Percentiles rank a stretch among this genome's conserved stretches.
phyloP scores from a whole-genome alignment of 2,113 vertebrate genomes.

The Pogonocichla stellata region DNA sequence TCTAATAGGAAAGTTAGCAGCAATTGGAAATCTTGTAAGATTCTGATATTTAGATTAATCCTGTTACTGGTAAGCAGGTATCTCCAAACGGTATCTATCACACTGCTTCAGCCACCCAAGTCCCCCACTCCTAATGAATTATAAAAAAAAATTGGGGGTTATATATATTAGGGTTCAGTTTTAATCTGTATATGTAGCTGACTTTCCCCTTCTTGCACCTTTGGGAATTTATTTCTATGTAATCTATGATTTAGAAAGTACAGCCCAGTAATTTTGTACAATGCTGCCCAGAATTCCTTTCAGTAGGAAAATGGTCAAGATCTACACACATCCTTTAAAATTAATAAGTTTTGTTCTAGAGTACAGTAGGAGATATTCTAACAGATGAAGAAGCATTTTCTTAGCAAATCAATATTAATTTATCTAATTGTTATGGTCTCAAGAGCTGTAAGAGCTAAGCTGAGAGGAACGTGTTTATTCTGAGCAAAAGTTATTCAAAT shows the following conservation, averaged over 20 bases:
- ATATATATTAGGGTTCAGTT: not conserved
- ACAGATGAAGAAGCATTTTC: slow-evolving; percentile 75
- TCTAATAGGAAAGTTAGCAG: not conserved
- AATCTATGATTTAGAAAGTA: slow-evolving; percentile 14
- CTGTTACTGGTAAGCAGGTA: not conserved
- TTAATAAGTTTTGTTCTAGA: slow-evolving; percentile 66
- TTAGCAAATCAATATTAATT: slow-evolving; percentile 79
- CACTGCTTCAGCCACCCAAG: not conserved
- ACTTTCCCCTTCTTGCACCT: not conserved
- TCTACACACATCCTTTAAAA: slow-evolving; percentile 57
- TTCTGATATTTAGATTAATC: no score
- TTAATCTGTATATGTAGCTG: not conserved
- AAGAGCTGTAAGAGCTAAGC: slow-evolving; percentile 67
- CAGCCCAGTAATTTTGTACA: slow-evolving; percentile 58
- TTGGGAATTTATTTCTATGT: slow-evolving; percentile 32
- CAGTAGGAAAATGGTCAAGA: slow-evolving; percentile 68
- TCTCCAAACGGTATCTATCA: not conserved
- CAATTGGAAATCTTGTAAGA: not conserved
- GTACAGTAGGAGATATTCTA: slow-evolving; percentile 65
- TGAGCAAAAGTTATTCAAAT: slow-evolving; percentile 77
- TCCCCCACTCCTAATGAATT: not conserved
- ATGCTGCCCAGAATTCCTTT: slow-evolving; percentile 69
- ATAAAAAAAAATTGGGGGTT: not conserved
- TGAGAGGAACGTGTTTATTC: slow-evolving; percentile 75
- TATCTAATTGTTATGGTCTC: slow-evolving; percentile 72